Percentiles rank a stretch among this genome's conserved stretches.
Evolutionary conservation across 2,113 vertebrate species (phyloP).

Genomic region (Megaceryle torquata): DNA sequence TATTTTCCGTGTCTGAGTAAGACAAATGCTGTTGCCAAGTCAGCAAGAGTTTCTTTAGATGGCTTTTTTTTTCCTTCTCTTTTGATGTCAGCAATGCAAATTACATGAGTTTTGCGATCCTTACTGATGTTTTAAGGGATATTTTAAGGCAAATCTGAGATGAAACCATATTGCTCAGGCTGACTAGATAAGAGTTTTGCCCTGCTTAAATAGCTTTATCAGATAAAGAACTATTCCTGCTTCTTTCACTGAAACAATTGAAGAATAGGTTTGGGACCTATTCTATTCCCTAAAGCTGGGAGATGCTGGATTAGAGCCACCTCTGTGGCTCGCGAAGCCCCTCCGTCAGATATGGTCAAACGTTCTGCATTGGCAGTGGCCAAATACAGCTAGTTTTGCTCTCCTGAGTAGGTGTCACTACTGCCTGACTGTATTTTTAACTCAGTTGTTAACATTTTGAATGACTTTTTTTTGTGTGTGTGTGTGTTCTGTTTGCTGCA

Average conservation of each 20-base stretch:
- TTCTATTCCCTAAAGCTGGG: neutral
- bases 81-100: neutral
- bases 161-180: neutral
- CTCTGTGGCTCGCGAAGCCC: neutral
- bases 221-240: neutral
- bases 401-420: neutral
- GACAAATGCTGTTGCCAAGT: neutral
- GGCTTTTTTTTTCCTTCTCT: neutral
- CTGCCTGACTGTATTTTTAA: neutral
- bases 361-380: neutral
- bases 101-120: neutral
- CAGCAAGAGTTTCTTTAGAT: neutral
- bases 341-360: neutral
- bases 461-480: neutral
- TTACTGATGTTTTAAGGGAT: neutral
- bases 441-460: neutral
- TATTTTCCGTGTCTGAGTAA: neutral
- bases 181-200: neutral
- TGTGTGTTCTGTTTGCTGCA: neutral
- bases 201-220: neutral
- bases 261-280: neutral
- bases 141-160: neutral
- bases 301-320: neutral
- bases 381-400: neutral
- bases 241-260: neutral